phyloP scores from a whole-genome alignment of 2,113 vertebrate species.

The Phalacrocorax pelagicus region DNA sequence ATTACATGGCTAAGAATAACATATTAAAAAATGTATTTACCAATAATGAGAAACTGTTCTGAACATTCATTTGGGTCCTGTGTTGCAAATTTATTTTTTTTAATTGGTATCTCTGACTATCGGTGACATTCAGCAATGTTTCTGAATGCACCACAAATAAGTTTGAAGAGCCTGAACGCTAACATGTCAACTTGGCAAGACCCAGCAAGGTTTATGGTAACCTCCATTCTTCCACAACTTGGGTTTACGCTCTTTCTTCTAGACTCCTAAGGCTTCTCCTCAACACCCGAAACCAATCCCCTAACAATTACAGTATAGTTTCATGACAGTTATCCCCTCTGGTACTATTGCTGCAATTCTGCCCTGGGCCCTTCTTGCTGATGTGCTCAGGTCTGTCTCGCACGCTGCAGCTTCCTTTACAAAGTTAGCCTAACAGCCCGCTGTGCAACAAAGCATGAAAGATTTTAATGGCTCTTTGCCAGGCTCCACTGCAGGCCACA shows the following conservation, averaged over 20 bases:
- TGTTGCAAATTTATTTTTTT: not conserved
- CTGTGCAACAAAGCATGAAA: not conserved
- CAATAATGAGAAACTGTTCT: not conserved
- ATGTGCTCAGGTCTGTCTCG: not conserved
- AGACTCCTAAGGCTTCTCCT: not conserved
- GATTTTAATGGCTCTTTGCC: not conserved
- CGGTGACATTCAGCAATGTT: accelerated
- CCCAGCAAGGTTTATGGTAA: not conserved
- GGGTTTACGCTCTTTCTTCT: not conserved
- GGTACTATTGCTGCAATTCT: not conserved
- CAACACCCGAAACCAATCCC: accelerated
- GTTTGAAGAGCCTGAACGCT: not conserved
- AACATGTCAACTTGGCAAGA: not conserved
- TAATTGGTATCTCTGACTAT: not conserved
- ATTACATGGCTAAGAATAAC: not conserved
- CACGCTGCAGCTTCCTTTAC: not conserved
- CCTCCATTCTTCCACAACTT: not conserved
- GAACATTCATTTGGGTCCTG: not conserved
- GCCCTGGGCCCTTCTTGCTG: not conserved
- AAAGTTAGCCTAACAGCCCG: accelerated
- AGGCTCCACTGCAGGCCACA: not conserved
- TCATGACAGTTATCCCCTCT: accelerated
- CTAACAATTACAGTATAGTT: accelerated
- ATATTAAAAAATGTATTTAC: not conserved
- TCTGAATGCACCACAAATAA: not conserved